phyloP scores from a whole-genome alignment of 2,113 vertebrate genomes.

The Nymphicus hollandicus region DNA sequence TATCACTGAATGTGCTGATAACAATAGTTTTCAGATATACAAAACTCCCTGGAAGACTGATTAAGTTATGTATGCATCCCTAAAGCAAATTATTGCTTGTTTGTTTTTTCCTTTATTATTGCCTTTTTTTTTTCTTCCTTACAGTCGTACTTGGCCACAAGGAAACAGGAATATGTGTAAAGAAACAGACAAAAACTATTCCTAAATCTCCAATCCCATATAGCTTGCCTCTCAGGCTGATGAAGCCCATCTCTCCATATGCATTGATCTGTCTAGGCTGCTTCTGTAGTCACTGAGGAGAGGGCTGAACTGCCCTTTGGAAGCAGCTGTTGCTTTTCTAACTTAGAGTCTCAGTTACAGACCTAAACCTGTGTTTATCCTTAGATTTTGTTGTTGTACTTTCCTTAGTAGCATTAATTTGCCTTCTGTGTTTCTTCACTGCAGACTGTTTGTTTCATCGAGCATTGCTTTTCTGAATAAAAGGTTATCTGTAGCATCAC shows the following conservation, averaged over 20 bases:
- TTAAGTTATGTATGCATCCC: not conserved
- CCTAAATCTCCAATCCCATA: not conserved
- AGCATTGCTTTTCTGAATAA: not conserved
- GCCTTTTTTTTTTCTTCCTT: not conserved
- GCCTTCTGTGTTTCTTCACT: not conserved
- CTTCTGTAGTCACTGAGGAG: not conserved
- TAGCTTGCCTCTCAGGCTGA: not conserved
- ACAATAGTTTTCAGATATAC: not conserved
- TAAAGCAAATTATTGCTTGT: not conserved
- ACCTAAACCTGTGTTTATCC: accelerated
- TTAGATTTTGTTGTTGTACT: not conserved
- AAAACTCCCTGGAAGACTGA: not conserved
- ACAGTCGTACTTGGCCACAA: not conserved
- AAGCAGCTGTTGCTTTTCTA: not conserved
- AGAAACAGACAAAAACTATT: not conserved
- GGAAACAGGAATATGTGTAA: not conserved
- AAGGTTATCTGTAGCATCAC: not conserved
- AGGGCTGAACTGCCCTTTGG: not conserved
- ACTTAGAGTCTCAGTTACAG: not conserved
- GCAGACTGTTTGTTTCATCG: not conserved
- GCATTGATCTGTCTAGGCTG: not conserved
- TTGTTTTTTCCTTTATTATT: not conserved
- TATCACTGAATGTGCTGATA: not conserved
- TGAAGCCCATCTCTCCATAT: not conserved
- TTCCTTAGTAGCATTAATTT: not conserved